Evolutionary conservation across 2,888 invertebrate species (phyloP), one percentile per base, ranked within the genome.

Genomic region (Oxystoma pomonae): DNA sequence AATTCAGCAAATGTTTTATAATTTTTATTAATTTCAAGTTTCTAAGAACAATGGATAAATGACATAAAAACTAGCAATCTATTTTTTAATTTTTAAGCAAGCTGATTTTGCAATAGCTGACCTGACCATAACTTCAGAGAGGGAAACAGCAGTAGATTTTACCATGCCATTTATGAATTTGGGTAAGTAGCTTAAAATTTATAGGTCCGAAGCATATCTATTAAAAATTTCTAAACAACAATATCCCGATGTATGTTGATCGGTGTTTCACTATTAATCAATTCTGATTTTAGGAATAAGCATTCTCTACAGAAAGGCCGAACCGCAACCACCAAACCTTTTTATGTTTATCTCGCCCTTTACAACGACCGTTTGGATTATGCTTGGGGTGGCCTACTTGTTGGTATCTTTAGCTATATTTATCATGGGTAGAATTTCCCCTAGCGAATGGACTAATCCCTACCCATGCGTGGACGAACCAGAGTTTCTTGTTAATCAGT

Each of bases 111-210:
- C 93, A 1, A 94, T 98, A 59, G 95, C 95, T 1, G 96, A 97
- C 77, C 83, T 98, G 71, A 91, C 92, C 5, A 90, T 92, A 73
- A 96, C 96, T 7, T 89, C 96, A 56, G 89, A 91, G 67, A 85
- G 98, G 49, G 94, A 96, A 77, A 87, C 85, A 73, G 94, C 90
- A 16, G 95, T 95, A 0, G 96, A 97, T 80, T 98, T 98, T 75
- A 96, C 96, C 0, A 93, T 92, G 80, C 97, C 97, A 0, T 98
- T 96, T 76, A 94, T 98, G 92, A 95, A 94, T 78, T 83, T 98
- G 68, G 89, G 87, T 86, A 77, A 53, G 53, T 9, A 16, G 5
- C 5, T 19, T 17, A 17, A n/a, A n/a, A n/a, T n/a, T n/a, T n/a
- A n/a, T n/a, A n/a, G n/a, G n/a, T n/a, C n/a, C n/a, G n/a, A n/a